Base-by-base conservation (phyloP, 2,113 vertebrate genomes). In the Lutjanus erythropterus region DNA sequence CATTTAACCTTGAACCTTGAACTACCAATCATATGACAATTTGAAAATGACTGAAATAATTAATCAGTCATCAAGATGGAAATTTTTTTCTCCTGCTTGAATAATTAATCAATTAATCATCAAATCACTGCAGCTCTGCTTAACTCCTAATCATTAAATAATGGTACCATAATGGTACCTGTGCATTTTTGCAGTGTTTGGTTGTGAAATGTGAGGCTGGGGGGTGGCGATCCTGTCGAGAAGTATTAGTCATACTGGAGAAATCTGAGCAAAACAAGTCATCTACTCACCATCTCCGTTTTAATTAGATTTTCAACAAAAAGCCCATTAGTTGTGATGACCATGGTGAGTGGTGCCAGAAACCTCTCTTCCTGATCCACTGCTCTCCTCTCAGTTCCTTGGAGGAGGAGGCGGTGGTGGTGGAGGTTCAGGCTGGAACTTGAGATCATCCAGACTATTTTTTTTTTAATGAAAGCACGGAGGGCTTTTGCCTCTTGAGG, bases 291-390 rank as follows among this genome's bases (percentile, higher is more conserved):
- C 69, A 81, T 82, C 62, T 44, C 1, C n/a, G 49, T 81, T 85
- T 73, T 71, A 86, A 85, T 89, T 78, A 69, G 58, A 83, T 87
- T 88, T 77, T 49, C 70, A 53, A 23, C 41, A 15, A 70, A 86
- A 85, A 86, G 81, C 47, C 78, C 75, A 87, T 90, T 83, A 88
- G 87, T 76, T 50, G 62, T 64, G 80, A 89, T 80, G 73, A 39
- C 49, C 18, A 61, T 39, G 37, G 73, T 50, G 58, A 85, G 69
- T 76, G 31, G 41, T 68, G 81, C 75, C 83, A 84, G 81, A 74
- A 73, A 70, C 69, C 50, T 72, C 15, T 56, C 75, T 42, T 74
- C 78, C 71, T 23, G 52, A 70, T 75, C 58, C 70, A 23, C 31
- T 46, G 47, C 44, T 72, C 42, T 70, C 35, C 55, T 78, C 49